These are phyloP conservation scores for Danio choprae DNA, from an alignment of 2,797 vertebrate species.

Conservation along the genomic window DNA sequence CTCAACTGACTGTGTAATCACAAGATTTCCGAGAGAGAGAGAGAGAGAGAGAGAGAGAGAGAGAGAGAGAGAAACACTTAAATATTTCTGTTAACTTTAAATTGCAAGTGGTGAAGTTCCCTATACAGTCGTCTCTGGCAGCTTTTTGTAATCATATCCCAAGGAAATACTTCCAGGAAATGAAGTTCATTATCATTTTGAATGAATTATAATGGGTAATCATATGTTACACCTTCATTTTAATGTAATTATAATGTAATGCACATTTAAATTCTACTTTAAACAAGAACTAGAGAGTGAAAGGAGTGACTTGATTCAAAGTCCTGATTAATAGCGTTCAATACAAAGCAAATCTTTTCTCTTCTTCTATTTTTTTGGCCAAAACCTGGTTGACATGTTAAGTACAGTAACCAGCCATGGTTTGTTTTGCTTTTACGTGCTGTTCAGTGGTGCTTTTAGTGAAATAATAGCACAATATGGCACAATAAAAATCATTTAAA, in stretches of 20 bases:
- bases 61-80: conserved; percentile 24
- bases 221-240: no score
- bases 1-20: conserved; percentile 50
- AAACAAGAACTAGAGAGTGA: not conserved
- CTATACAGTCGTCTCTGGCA: conserved; percentile 18
- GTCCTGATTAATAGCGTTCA: not conserved
- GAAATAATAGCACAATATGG: not conserved
- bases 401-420: no score
- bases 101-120: conserved; percentile 14
- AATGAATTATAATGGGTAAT: conserved; percentile 28
- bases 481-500: not conserved
- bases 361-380: no score
- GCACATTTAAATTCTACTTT: not conserved
- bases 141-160: conserved; percentile 34
- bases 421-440: not conserved
- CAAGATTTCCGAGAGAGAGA: conserved; percentile 36
- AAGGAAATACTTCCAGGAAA: conserved; percentile 22
- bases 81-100: conserved; percentile 43
- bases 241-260: not conserved
- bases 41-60: no score
- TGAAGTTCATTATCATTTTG: conserved; percentile 24
- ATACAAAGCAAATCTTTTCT: no score
- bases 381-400: no score
- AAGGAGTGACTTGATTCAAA: not conserved
- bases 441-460: not conserved